These are phyloP conservation scores for Harmothoe impar DNA, from an alignment of 2,888 invertebrate species.

Conservation along the genomic window DNA sequence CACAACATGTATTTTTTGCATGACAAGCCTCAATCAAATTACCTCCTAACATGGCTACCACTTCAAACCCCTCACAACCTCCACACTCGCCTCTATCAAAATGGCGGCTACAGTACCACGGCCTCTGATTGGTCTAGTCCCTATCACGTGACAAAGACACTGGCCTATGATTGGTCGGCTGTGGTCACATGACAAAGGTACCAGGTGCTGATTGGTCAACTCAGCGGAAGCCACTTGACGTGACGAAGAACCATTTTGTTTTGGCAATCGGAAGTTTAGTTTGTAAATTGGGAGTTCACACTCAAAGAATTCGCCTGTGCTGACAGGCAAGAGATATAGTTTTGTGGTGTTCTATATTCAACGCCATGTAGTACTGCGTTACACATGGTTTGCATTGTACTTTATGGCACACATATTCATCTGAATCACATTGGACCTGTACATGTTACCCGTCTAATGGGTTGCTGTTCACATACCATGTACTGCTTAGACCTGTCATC, in stretches of 20 bases:
- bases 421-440: too few relatives aligned
- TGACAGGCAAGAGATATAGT: too few relatives aligned
- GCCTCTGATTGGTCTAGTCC: background rate
- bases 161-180: background rate
- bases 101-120: background rate
- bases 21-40: background rate
- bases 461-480: too few relatives aligned
- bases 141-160: background rate
- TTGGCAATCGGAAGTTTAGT: too few relatives aligned
- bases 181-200: background rate
- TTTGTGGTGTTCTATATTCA: too few relatives aligned
- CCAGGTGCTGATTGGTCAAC: background rate
- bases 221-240: background rate
- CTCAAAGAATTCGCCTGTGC: too few relatives aligned
- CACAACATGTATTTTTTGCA: background rate
- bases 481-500: too few relatives aligned
- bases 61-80: background rate
- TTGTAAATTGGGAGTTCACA: too few relatives aligned
- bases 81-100: background rate
- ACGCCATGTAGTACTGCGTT: too few relatives aligned
- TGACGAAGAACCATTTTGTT: background rate
- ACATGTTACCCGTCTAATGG: too few relatives aligned
- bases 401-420: too few relatives aligned
- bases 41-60: background rate
- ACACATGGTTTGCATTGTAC: too few relatives aligned